A percentile compares a stretch with the other conserved stretches of the same genome.
These are phyloP conservation scores for Agrilus mali DNA, from an alignment of 2,888 invertebrate genomes.

Conservation along the genomic window DNA sequence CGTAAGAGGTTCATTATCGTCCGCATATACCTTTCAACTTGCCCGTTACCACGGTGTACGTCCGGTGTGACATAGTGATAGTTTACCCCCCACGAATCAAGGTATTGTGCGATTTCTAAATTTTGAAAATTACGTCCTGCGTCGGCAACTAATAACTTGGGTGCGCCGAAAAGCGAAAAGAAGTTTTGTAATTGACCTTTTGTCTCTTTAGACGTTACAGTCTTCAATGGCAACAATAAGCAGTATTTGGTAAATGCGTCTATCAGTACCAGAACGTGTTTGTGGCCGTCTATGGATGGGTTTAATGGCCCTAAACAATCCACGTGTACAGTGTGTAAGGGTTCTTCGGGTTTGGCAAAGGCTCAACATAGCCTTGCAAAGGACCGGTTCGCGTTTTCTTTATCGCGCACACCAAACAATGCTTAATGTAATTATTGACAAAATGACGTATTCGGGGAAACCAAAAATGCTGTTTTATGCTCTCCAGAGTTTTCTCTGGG, in stretches of 20 bases:
- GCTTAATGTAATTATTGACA: conserved; percentile 14
- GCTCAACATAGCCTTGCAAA: conserved; percentile 7
- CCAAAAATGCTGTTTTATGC: background rate
- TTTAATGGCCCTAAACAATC: conserved; percentile 8
- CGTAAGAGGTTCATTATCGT: conserved; percentile 7
- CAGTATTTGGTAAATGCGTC: too few relatives aligned
- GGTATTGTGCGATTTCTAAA: too few relatives aligned
- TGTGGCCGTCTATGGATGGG: conserved; percentile 5
- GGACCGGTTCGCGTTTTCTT: conserved; percentile 13
- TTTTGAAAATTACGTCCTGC: too few relatives aligned
- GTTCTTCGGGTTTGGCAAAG: conserved; percentile 1
- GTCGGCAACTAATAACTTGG: too few relatives aligned
- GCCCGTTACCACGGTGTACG: conserved; percentile 5
- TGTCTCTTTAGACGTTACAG: too few relatives aligned
- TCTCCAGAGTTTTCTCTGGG: conserved; percentile 6
- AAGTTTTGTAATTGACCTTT: too few relatives aligned
- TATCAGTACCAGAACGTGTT: conserved; percentile 8
- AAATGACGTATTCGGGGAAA: conserved; percentile 15
- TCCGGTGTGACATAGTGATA: conserved; percentile 5
- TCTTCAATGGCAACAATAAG: too few relatives aligned
- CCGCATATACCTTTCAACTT: conserved; percentile 5
- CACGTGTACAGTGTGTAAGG: conserved; percentile 8
- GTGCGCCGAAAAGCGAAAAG: too few relatives aligned
- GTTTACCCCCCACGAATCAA: background rate
- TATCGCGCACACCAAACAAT: conserved; percentile 16